These are phyloP conservation scores for Mastigias papua DNA, from an alignment of 30 jellyfish, hydroid and myxozoan genomes.

Conservation along the genomic window DNA sequence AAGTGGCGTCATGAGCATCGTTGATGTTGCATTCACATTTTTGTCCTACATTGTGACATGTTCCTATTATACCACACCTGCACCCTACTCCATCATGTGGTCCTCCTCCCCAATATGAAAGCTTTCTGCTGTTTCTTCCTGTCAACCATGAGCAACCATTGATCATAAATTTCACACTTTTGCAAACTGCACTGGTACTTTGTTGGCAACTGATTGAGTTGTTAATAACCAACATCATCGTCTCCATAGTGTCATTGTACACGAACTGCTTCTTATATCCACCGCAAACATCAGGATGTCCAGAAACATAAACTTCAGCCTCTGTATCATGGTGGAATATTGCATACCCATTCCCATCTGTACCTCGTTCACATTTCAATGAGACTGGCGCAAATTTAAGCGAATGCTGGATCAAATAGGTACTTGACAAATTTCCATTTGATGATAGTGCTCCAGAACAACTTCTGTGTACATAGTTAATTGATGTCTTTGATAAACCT, in stretches of 20 bases:
- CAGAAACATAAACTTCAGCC: slow-evolving; percentile 20
- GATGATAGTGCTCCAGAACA: slow-evolving; percentile 20
- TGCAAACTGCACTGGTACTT: slow-evolving; percentile 8
- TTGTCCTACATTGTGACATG: not conserved
- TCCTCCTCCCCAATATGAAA: slow-evolving; percentile 50
- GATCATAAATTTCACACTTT: slow-evolving; percentile 3
- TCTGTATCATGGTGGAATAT: slow-evolving; percentile 31
- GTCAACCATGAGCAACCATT: slow-evolving; percentile 20
- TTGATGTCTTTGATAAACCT: not conserved
- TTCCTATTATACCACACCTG: not conserved
- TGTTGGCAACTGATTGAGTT: slow-evolving; percentile 26
- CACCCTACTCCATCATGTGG: slow-evolving; percentile 34
- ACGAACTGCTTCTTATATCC: slow-evolving; percentile 19
- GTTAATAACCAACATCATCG: slow-evolving; percentile 10
- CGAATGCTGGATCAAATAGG: slow-evolving; percentile 19
- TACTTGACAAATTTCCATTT: not conserved
- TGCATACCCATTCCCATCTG: slow-evolving; percentile 9
- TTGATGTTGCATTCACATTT: slow-evolving; percentile 35
- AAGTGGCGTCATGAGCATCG: not conserved
- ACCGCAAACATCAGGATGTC: slow-evolving; percentile 19
- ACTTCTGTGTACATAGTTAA: slow-evolving; percentile 4
- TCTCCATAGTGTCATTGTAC: not conserved
- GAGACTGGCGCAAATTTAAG: slow-evolving; percentile 4
- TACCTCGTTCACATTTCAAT: slow-evolving; percentile 10
- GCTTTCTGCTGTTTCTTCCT: slow-evolving; percentile 25